Evolutionary conservation across 2,888 invertebrate species (phyloP), one percentile per base, ranked within the genome.

Genomic region (Euzetes globulus): DNA sequence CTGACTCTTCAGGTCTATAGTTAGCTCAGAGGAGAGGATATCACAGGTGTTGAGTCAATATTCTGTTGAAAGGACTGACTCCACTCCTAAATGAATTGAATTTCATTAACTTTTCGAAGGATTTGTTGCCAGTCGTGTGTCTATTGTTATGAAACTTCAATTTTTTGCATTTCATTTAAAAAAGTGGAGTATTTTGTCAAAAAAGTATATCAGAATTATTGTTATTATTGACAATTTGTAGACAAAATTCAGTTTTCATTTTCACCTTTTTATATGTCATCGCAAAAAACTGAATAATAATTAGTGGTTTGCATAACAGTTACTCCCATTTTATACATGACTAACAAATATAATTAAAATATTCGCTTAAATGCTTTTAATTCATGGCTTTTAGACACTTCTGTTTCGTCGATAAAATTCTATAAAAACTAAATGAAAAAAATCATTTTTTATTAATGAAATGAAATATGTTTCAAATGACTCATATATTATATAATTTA

Each of bases 31-130:
- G 63, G 15, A 63, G 33, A 22, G 63, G 33, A 63, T 63, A 63
- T 63, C 65, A 65, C 65, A 65, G 37, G 41, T 41, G 65, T 65
- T 65, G 33, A 65, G 41, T 37, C 19, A 33, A 65, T 65, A 19
- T 65, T 37, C n/a, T 33, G 6, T 22, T 33, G 17, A 15, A 63
- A 63, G 25, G 63, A 63, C 13, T 60, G 60, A 27, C 63, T 63
- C 13, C 7, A 63, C 25, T 15, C 15, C 37, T 22, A 63, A 33
- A 37, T 63, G 19, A 63, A 63, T 33, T 63, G 63, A 63, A 63
- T 33, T 63, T 33, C 27, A 29, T 33, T 33, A 63, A 63, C 33
- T 63, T 63, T 63, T 41, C 7, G 63, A 63, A 33, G 19, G 29
- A 63, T 63, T 33, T n/a, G 29, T 33, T 29, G 63, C 37, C 41